Conservation (phyloP, 1,140 invertebrate species). For the Bombus confusus region DNA sequence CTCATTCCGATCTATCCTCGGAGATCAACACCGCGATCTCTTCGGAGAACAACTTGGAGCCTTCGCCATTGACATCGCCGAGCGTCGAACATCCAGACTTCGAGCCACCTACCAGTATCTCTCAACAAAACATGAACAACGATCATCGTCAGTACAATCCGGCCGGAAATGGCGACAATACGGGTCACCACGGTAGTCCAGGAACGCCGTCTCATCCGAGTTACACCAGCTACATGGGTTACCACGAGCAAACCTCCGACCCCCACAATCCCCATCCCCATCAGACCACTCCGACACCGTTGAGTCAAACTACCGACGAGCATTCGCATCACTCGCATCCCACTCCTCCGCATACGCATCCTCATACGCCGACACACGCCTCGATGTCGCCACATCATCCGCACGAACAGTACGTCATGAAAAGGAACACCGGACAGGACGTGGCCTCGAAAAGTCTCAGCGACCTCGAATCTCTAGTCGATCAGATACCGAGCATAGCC, state of each 20-base stretch:
- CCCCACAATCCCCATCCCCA: constrained; percentile 76
- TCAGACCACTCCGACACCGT: constrained; percentile 76
- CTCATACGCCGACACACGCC: constrained; percentile 78
- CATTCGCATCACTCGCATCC: constrained; percentile 80
- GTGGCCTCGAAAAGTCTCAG: constrained; percentile 94
- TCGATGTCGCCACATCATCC: constrained; percentile 80
- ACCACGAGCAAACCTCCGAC: constrained; percentile 77
- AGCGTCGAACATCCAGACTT: constrained; percentile 89
- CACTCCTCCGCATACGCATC: constrained; percentile 78
- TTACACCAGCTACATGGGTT: constrained; percentile 79
- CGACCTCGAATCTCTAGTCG: constrained; percentile 93
- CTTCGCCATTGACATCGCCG: constrained; percentile 86
- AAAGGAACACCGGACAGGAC: constrained; percentile 84
- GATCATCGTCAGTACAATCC: constrained; percentile 84
- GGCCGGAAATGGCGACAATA: constrained; percentile 72
- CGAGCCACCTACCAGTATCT: constrained; percentile 87
- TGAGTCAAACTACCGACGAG: constrained; percentile 77
- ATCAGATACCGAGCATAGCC: constrained; percentile 94
- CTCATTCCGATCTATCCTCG: constrained; percentile 89
- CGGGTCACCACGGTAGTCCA: constrained; percentile 75
- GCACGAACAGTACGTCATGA: constrained; percentile 78
- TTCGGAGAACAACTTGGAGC: constrained; percentile 85
- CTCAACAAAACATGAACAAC: constrained; percentile 80
- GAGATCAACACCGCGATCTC: constrained; percentile 91
- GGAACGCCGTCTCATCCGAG: constrained; percentile 76